A percentile compares a stretch with the other conserved stretches of the same genome.
Evolutionary conservation across 2,113 vertebrate genomes (phyloP).

Genomic region (Strix aluco): DNA sequence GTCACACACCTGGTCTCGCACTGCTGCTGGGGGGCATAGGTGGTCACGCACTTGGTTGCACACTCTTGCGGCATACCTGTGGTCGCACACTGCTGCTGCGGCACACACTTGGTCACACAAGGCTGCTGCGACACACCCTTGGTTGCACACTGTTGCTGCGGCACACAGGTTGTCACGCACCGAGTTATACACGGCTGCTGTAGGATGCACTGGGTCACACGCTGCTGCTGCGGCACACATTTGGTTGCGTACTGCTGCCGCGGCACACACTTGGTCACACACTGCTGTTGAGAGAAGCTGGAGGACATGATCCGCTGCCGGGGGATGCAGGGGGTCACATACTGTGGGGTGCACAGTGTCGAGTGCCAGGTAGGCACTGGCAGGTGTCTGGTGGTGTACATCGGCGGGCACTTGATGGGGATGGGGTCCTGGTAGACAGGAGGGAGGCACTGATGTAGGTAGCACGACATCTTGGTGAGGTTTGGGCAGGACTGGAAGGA

Average conservation of each 20-base stretch:
- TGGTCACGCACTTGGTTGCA: not conserved
- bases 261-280: not conserved
- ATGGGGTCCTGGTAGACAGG: not conserved
- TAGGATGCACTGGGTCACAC: not conserved
- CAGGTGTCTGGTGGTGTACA: not conserved
- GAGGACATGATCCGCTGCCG: not conserved
- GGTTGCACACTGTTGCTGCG: not conserved
- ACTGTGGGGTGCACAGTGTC: not conserved
- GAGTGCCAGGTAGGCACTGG: not conserved
- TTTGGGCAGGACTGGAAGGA: not conserved
- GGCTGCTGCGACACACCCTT: not conserved
- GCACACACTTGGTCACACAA: not conserved
- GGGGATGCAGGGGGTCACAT: not conserved
- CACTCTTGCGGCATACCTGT: not conserved
- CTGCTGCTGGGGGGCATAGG: not conserved
- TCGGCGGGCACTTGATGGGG: not conserved
- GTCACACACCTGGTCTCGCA: not conserved
- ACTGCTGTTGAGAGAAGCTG: not conserved
- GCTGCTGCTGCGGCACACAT: not conserved
- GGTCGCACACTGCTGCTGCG: not conserved
- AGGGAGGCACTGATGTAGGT: not conserved
- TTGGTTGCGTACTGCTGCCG: not conserved
- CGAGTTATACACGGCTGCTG: not conserved
- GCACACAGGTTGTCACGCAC: not conserved
- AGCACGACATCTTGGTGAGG: not conserved